Evolutionary conservation across 30 jellyfish, hydroid and myxozoan species (phyloP), one percentile per base, ranked within the genome.

Genomic region (Phacellophora camtschatica): DNA sequence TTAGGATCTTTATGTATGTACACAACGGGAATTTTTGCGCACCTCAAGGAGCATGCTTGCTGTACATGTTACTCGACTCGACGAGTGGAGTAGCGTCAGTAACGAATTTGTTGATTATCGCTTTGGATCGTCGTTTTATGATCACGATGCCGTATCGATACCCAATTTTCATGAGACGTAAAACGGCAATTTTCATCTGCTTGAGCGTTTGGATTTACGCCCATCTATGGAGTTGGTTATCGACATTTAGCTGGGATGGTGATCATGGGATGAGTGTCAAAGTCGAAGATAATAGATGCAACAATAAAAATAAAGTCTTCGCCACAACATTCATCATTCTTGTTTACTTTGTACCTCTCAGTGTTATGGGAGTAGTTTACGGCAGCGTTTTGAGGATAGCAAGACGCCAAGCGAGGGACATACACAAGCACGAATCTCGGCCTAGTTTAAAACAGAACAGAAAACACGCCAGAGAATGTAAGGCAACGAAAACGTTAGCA

Each of bases 401-500:
- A 7, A 33, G 77, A 32, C 57, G 49, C 53, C 99, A 93, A 30
- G 89, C 88, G 19, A 33, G 81, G n/a, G 90, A 83, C 20, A 93
- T 93, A 81, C 74, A 82, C 48, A 64, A 50, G 39, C 68, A 35
- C 27, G 87, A 67, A 41, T 46, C 51, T 6, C n/a, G 68, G 11
- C 12, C 50, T 29, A 15, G 50, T 2, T 7, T 37, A 11, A 15
- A 45, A 28, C 57, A 55, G 36, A 81, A 82, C 72, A 35, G 79
- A 31, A 48, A 62, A 49, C 74, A 77, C 7, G 89, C 80, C 32
- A 23, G 97, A 0, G 99, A 93, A 43, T 34, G 86, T 28, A 86
- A 86, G 54, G 96, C 99, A 2, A 82, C 96, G 31, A 85, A 74
- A 59, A 86, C 99, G 15, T 56, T 93, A 27, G 95, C 96, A 4